These are phyloP conservation scores for Silurus meridionalis DNA, from an alignment of 2,113 vertebrate species.

Conservation along the genomic window DNA sequence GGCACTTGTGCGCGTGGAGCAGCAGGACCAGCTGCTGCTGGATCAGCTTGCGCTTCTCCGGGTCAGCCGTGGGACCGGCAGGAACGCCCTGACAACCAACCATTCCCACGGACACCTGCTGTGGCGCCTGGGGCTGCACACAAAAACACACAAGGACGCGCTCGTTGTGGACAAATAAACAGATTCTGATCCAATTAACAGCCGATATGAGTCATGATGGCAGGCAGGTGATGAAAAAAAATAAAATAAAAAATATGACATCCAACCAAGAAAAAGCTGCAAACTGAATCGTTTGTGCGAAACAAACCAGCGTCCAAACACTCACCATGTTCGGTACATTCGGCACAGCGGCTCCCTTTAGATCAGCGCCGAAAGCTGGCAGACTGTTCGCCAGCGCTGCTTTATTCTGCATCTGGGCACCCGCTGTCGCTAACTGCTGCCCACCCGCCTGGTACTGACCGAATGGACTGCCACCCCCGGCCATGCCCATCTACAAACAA, in stretches of 20 bases:
- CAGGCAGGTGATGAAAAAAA: no score
- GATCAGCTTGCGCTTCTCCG: slow-evolving; percentile 97
- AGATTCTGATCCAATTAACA: neutral
- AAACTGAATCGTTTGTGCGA: no score
- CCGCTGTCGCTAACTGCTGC: slow-evolving; percentile 80
- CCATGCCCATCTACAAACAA: slow-evolving; percentile 81
- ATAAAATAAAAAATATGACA: no score
- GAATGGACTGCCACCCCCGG: slow-evolving; percentile 85
- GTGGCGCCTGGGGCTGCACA: slow-evolving; percentile 80
- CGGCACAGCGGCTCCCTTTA: slow-evolving; percentile 83
- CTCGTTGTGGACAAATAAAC: neutral
- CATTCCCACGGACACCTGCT: slow-evolving; percentile 80
- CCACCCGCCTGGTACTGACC: slow-evolving; percentile 86
- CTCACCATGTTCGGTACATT: slow-evolving; percentile 94
- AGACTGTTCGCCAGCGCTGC: slow-evolving; percentile 85
- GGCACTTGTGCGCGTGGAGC: slow-evolving; percentile 98
- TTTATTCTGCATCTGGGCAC: slow-evolving; percentile 86
- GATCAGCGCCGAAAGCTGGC: slow-evolving; percentile 86
- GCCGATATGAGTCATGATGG: neutral
- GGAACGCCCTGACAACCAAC: slow-evolving; percentile 82
- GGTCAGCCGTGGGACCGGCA: slow-evolving; percentile 91
- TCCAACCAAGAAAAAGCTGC: no score
- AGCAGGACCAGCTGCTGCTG: slow-evolving; percentile 98
- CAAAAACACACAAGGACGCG: slow-evolving; percentile 58
- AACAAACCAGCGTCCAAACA: slow-evolving; percentile 45